Evolutionary conservation across 2,888 invertebrate species (phyloP).

Genomic region (Drosophila buzzatii): DNA sequence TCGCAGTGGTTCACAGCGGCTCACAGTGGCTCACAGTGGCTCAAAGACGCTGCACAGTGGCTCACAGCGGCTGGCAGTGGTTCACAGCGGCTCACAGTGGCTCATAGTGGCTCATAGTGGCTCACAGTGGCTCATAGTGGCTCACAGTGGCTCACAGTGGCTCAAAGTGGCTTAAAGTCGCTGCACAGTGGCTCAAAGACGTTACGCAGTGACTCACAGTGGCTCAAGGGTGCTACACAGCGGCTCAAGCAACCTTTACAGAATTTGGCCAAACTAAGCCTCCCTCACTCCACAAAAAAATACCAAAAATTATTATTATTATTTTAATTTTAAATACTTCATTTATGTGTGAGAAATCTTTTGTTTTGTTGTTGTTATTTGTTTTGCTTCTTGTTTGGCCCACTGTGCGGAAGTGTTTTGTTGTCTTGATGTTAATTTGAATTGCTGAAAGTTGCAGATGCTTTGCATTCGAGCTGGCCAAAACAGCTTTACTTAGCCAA

Average conservation of each 20-base stretch:
- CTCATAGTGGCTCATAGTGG: too few species aligned
- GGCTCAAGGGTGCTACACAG: neutral
- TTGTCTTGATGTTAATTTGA: neutral
- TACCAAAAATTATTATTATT: neutral
- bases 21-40: too few species aligned
- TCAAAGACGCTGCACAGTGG: too few species aligned
- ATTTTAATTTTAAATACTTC: too few species aligned
- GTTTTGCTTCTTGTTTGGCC: slow-evolving; percentile 1
- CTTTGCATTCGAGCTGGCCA: slow-evolving; percentile 7
- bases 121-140: too few species aligned
- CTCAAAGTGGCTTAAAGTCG: too few species aligned
- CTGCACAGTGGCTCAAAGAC: too few species aligned
- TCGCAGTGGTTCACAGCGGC: neutral
- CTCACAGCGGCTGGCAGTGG: too few species aligned
- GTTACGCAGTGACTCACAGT: too few species aligned
- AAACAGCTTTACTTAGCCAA: neutral
- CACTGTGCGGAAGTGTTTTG: slow-evolving; percentile 55
- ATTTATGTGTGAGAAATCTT: slow-evolving; percentile 10
- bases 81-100: too few species aligned
- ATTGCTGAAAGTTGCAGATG: neutral
- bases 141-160: too few species aligned
- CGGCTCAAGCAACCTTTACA: neutral
- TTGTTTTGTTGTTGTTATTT: neutral
- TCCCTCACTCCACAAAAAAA: neutral
- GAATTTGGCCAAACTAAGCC: neutral